Base-by-base conservation (phyloP, 2,797 vertebrate genomes). In the Danio choprae region DNA sequence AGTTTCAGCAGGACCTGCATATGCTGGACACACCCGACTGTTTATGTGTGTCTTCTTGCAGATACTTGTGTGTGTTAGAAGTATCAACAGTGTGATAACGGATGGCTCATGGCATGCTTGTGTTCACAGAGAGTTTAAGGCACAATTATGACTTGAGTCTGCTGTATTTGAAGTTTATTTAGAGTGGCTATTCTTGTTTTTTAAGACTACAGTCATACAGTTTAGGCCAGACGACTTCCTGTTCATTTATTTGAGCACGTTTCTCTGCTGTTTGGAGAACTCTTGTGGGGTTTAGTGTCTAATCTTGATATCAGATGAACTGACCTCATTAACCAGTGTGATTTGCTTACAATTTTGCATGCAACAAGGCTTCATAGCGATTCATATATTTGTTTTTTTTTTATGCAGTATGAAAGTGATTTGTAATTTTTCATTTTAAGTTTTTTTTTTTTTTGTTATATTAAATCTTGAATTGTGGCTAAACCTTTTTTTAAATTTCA, bases 21-120 rank as follows among this genome's bases (percentile, higher is more conserved):
- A 29, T 29, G 43, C 36, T 48, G 55, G 29, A 22, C 65, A 78
- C 76, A 60, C 76, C 74, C 70, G 5, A 40, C 1, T 72, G 22
- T 70, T 4, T 48, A 50, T 70, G 20, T 8, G 38, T 6, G 36
- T 53, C 12, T 68, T 38, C 0, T 12, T 56, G 68, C 51, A 71
- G 51, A 60, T 62, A 59, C 38, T 18, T 10, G 10, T 46, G 5
- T 1, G 18, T 74, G 62, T 44, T 73, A 51, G 5, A 53, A 51
- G n/a, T 77, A 44, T 63, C 18, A 51, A 55, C 46, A 44, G 38
- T 8, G 18, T 18, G 50, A 72, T 58, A 68, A 68, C 7, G 3
- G 5, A 18, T 10, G 5, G 22, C 74, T 20, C 7, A 1, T 58
- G 51, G 9, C 6, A 2, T 36, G 50, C 36, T 46, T 38, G 10